Conservation (phyloP, 2,113 vertebrate species). For the Asarcornis scutulata region DNA sequence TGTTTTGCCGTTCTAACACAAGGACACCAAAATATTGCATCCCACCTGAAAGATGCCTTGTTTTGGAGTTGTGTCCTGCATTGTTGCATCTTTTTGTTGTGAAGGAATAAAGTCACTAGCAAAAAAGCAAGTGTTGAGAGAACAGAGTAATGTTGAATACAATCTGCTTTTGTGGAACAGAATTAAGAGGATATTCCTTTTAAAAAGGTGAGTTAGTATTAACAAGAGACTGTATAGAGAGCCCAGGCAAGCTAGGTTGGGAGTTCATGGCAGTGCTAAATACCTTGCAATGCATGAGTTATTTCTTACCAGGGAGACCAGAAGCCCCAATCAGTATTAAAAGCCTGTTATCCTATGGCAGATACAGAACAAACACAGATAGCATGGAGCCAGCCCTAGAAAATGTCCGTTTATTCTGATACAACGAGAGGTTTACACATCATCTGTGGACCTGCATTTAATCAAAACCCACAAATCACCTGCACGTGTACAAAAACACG, state of each 20-base stretch:
- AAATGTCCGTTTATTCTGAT: constrained; percentile 6
- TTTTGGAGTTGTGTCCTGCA: not conserved
- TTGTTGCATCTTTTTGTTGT: not conserved
- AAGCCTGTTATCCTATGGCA: not conserved
- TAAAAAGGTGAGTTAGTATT: not conserved
- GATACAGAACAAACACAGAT: constrained; percentile 12
- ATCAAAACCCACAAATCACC: not conserved
- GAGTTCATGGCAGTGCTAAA: not conserved
- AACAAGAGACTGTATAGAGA: not conserved
- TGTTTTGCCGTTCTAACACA: not conserved
- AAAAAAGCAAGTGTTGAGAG: not conserved
- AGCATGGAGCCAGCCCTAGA: not conserved
- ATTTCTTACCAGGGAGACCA: not conserved
- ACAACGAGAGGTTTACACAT: not conserved
- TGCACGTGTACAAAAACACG: rapidly evolving
- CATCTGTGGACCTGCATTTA: not conserved
- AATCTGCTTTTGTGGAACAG: not conserved
- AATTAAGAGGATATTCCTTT: not conserved
- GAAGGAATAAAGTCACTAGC: not conserved
- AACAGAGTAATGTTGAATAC: not conserved
- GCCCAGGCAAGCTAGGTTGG: not conserved
- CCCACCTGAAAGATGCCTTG: not conserved
- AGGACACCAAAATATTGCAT: not conserved
- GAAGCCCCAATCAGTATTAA: not conserved
- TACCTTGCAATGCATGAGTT: not conserved